Percentiles rank a stretch among this genome's conserved stretches.
Evolutionary conservation across 2,888 invertebrate species (phyloP).

Genomic region (Trissonchulus sp.): DNA sequence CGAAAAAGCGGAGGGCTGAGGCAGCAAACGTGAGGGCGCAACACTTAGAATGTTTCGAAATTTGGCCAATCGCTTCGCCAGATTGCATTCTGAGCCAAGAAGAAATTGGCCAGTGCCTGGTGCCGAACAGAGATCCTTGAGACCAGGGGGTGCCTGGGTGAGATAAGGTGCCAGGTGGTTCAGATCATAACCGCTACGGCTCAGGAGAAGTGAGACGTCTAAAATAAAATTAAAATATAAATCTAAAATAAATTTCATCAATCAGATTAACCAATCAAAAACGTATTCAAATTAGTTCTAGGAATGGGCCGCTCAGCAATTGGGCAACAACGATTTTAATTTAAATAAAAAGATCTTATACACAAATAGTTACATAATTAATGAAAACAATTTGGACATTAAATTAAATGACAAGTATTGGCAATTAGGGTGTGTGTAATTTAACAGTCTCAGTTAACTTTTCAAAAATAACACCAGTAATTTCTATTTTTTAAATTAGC

Average conservation of each 20-base stretch:
- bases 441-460: no score
- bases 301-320: no score
- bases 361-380: no score
- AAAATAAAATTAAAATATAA: neutral
- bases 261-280: neutral
- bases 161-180: conserved; percentile 3
- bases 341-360: neutral
- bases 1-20: neutral
- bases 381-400: no score
- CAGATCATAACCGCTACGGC: neutral
- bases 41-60: conserved; percentile 26
- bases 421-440: no score
- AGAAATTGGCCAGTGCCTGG: neutral
- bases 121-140: neutral
- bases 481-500: no score
- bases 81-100: conserved; percentile 6
- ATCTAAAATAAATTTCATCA: neutral
- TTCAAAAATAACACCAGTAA: no score
- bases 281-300: neutral
- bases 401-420: no score
- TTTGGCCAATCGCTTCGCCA: neutral
- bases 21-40: neutral
- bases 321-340: neutral
- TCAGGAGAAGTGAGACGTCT: conserved; percentile 8
- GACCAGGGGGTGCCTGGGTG: neutral